Evolutionary conservation across 2,113 vertebrate species (phyloP), one percentile per base, ranked within the genome.

Genomic region (Tragelaphus strepsiceros): DNA sequence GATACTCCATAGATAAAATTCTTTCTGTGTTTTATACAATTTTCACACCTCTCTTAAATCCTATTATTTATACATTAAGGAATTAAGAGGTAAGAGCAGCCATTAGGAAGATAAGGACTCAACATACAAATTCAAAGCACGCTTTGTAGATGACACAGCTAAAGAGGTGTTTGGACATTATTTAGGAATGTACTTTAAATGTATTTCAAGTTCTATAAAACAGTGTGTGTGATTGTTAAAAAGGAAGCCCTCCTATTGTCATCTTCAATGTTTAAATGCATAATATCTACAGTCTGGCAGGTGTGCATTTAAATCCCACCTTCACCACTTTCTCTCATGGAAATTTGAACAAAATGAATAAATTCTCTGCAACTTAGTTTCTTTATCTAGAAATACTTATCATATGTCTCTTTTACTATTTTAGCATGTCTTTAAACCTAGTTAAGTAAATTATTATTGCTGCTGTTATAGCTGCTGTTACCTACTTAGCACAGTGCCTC

Each of bases 11-110:
- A 35, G 93, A 96, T 88, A 91, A 96, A 67, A 92, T 97, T 82
- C 87, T 97, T 13, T 96, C 87, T 62, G 90, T 97, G 22, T 97
- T 98, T 92, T 96, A 96, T 49, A 97, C 90, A 16, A 94, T 97
- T 64, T 95, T 97, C 59, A 97, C 96, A 62, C 90, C 87, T 46
- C 54, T 97, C 22, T 61, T 97, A 80, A 98, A 97, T 88, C 96
- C 96, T 46, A 90, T 97, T 43, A 97, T 97, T 89, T 98, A 97
- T 54, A 96, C 96, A 64, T 53, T 96, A 62, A 96, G 94, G 85
- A 97, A 97, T 87, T 67, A 90, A 91, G 93, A 96, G 39, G 95
- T 94, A 64, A 98, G 95, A 80, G 81, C 49, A 77, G 88, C 94
- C 9, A 95, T 96, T 59, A 97, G 86, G 84, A 97, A 95, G 53